A percentile compares a stretch with the other conserved stretches of the same genome.
phyloP scores from a whole-genome alignment of 2,113 vertebrate genomes.

The Neolamprologus toae region DNA sequence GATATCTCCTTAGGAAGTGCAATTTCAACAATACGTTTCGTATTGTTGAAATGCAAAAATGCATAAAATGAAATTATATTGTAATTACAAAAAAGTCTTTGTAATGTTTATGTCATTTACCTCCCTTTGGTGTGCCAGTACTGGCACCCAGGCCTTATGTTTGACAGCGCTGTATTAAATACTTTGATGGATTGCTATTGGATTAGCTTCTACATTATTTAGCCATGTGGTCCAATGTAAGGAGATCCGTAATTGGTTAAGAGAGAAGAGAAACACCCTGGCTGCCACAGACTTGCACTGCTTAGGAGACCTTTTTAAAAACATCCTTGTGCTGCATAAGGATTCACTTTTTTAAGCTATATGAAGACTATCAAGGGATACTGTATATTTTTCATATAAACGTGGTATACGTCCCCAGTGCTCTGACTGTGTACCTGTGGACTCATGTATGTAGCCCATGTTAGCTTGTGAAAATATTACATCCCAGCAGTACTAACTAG shows the following conservation, averaged over 20 bases:
- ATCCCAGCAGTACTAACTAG: not conserved
- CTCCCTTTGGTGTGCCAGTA: not conserved
- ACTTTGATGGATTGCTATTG: not conserved
- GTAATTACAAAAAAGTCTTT: not conserved
- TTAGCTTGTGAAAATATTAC: not conserved
- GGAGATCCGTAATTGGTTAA: not conserved
- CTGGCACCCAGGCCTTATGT: not conserved
- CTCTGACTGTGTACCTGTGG: not conserved
- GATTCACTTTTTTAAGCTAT: not conserved
- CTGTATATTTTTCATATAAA: not conserved
- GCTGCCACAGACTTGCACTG: not conserved
- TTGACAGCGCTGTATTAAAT: not conserved
- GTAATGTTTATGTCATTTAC: not conserved
- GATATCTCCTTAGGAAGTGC: not conserved
- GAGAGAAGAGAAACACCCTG: not conserved
- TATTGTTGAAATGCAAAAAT: not conserved
- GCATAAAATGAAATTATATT: not conserved
- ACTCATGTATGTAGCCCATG: not conserved
- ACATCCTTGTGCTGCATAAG: not conserved
- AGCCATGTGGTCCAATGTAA: not conserved
- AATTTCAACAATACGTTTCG: not conserved
- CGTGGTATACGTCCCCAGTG: not conserved
- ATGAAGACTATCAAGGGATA: not conserved
- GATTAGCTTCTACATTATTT: not conserved
- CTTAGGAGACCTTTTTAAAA: not conserved